phyloP scores from a whole-genome alignment of 1,140 invertebrate genomes.

The Neodiprion lecontei region DNA sequence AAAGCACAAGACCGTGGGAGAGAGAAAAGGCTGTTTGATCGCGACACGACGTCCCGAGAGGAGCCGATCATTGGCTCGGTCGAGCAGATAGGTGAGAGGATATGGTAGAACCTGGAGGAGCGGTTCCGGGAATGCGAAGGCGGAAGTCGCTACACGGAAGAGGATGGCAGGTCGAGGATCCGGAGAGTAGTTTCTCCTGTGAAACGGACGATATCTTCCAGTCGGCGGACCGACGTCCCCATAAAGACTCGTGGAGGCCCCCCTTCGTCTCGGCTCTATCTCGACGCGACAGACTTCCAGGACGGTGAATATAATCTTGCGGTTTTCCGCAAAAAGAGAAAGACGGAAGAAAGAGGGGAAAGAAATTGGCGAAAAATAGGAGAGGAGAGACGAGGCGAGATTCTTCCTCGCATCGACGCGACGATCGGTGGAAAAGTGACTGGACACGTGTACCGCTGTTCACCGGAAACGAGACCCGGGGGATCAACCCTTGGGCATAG shows the following conservation, averaged over 20 bases:
- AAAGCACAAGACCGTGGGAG: too few species aligned
- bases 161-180: neutral
- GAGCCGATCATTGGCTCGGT: neutral
- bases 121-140: too few species aligned
- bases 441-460: neutral
- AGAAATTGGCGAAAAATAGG: neutral
- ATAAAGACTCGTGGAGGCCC: constrained; percentile 33
- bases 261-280: constrained; percentile 12
- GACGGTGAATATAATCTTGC: neutral
- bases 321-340: neutral
- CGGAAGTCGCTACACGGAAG: too few species aligned
- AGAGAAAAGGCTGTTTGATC: too few species aligned
- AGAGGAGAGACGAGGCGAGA: too few species aligned
- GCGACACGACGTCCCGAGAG: neutral
- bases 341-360: neutral
- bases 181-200: constrained; percentile 8
- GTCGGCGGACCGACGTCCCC: constrained; percentile 23
- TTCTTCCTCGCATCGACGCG: too few species aligned
- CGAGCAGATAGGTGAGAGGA: neutral
- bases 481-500: neutral
- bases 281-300: neutral
- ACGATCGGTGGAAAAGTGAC: neutral
- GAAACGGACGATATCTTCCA: constrained; percentile 34
- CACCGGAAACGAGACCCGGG: constrained; percentile 10
- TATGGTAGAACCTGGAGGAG: too few species aligned